Percentiles rank a stretch among this genome's conserved stretches.
These are phyloP conservation scores for Caenorhabditis briggsae DNA, from an alignment of 1,140 invertebrate species.

Conservation along the genomic window DNA sequence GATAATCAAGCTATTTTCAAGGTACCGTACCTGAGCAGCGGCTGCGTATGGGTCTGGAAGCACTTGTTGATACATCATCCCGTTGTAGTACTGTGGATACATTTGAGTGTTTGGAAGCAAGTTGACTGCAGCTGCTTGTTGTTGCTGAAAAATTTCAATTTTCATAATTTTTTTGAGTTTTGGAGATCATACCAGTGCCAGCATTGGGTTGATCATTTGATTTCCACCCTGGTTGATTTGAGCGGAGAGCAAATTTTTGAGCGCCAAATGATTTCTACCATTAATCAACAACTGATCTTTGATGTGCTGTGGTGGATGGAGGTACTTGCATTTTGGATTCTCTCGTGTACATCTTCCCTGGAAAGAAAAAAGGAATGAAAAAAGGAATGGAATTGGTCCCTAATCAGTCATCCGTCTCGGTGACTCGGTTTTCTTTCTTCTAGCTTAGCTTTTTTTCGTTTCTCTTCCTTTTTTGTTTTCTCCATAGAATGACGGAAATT, in stretches of 20 bases:
- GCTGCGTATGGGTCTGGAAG: slow-evolving; percentile 57
- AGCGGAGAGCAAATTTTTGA: slow-evolving; percentile 82
- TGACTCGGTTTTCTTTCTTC: no score
- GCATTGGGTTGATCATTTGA: slow-evolving; percentile 56
- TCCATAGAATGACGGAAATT: background rate
- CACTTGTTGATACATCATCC: slow-evolving; percentile 57
- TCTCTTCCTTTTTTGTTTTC: slow-evolving; percentile 32
- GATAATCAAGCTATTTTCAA: background rate
- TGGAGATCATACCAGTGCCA: slow-evolving; percentile 12
- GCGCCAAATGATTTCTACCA: slow-evolving; percentile 96
- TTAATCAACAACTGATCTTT: slow-evolving; percentile 99
- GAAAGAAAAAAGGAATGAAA: slow-evolving; percentile 57
- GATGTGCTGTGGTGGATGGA: slow-evolving; percentile 98
- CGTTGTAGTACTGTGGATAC: slow-evolving; percentile 59
- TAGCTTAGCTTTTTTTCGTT: background rate
- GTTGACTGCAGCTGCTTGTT: slow-evolving; percentile 55
- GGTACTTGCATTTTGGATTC: slow-evolving; percentile 99
- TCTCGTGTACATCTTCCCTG: slow-evolving; percentile 99
- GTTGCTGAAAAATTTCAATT: slow-evolving; percentile 62
- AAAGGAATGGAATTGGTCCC: no score
- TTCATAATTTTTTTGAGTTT: no score
- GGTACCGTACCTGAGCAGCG: slow-evolving; percentile 48
- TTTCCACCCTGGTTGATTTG: slow-evolving; percentile 62
- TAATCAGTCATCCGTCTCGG: slow-evolving; percentile 12
- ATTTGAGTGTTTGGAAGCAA: slow-evolving; percentile 53